These are phyloP conservation scores for Lordiphosa collinella DNA, from an alignment of 1,140 invertebrate species.

Conservation along the genomic window DNA sequence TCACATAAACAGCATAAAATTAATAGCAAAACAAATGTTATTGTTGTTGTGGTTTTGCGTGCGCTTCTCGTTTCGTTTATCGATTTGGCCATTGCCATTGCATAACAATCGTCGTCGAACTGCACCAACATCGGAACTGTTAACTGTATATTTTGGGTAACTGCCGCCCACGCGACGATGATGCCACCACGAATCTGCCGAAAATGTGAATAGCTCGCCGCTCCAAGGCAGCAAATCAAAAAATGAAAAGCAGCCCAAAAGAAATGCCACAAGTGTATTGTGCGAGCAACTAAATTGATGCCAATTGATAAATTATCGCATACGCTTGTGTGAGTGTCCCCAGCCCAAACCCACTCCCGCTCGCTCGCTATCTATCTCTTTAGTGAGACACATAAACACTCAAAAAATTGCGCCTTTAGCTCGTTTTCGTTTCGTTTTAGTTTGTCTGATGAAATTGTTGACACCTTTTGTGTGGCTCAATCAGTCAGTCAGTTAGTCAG, in stretches of 20 bases:
- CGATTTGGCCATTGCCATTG: slow-evolving; percentile 66
- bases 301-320: slow-evolving; percentile 76
- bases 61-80: slow-evolving; percentile 41
- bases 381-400: no score
- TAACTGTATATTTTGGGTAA: slow-evolving; percentile 24
- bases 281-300: slow-evolving; percentile 62
- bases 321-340: slow-evolving; percentile 18
- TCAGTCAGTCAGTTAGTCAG: slow-evolving; percentile 36
- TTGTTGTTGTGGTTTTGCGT: slow-evolving; percentile 53
- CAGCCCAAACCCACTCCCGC: slow-evolving; percentile 7
- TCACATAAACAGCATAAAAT: slow-evolving; percentile 70
- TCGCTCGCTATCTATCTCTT: no score
- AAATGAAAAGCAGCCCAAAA: slow-evolving; percentile 31
- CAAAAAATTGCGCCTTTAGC: not conserved
- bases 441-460: slow-evolving; percentile 42
- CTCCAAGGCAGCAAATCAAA: slow-evolving; percentile 35
- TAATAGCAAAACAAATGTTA: slow-evolving; percentile 58
- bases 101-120: slow-evolving; percentile 53
- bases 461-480: slow-evolving; percentile 58
- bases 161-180: slow-evolving; percentile 4
- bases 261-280: slow-evolving; percentile 42
- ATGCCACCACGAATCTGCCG: slow-evolving; percentile 28
- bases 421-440: slow-evolving; percentile 23
- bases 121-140: slow-evolving; percentile 20
- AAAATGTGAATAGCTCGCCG: slow-evolving; percentile 15